A percentile compares a stretch with the other conserved stretches of the same genome.
phyloP scores from a whole-genome alignment of 2,113 vertebrate species.

The Bubo blakistoni region DNA sequence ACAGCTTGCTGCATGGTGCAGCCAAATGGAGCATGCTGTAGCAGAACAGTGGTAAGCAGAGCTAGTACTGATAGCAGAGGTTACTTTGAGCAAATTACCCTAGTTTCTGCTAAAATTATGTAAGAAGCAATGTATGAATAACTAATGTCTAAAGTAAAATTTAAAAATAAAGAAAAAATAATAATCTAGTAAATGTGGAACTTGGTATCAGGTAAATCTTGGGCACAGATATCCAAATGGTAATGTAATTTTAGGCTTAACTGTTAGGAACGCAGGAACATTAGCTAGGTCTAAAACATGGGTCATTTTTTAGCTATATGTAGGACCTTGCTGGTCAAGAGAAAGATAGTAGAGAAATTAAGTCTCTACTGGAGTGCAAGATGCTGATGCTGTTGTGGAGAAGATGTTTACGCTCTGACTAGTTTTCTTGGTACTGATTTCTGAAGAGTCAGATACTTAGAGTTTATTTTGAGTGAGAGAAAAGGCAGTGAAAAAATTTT shows the following conservation, averaged over 20 bases:
- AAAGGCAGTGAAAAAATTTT: neutral
- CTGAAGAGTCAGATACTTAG: neutral
- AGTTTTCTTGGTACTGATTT: neutral
- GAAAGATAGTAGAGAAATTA: neutral
- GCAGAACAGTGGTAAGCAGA: neutral
- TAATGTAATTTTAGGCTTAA: neutral
- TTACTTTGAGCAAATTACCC: neutral
- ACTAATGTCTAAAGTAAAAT: neutral
- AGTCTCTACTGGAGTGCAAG: neutral
- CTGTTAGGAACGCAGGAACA: neutral
- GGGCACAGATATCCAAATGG: neutral
- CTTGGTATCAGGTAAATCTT: neutral
- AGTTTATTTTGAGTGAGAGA: neutral
- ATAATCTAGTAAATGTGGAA: neutral
- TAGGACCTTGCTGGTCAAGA: neutral
- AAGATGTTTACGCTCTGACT: neutral
- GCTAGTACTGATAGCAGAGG: neutral
- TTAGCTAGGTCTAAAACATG: neutral
- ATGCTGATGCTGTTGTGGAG: accelerated
- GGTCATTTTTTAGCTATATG: neutral
- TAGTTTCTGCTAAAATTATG: neutral
- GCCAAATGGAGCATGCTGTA: neutral
- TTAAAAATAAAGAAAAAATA: neutral
- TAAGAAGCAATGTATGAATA: neutral
- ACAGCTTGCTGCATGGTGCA: accelerated